Evolutionary conservation across 2,797 vertebrate species (phyloP), one percentile per base, ranked within the genome.

Genomic region (Peromyscus nudipes): DNA sequence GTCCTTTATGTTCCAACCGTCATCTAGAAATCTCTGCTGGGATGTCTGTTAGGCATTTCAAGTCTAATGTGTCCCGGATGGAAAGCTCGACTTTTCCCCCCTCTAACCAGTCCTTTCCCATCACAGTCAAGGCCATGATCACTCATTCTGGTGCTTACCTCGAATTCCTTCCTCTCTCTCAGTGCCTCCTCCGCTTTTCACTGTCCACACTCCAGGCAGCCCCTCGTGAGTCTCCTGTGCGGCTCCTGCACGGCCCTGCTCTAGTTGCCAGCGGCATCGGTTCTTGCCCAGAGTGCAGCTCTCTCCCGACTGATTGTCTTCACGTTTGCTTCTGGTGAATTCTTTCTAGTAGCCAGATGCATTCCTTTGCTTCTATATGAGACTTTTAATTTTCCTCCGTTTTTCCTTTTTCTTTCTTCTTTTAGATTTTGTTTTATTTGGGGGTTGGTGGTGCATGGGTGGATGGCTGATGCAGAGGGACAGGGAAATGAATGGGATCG

Each of bases 51-150:
- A 93, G 83, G 49, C 40, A 82, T 82, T 83, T 88, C 13, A 83
- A 40, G 92, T 73, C 62, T 87, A 46, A 34, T 9, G 40, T 31
- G 21, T 84, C 43, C 62, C 80, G 75, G 62, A 64, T 40, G 1
- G 29, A 81, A 64, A 62, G 27, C 40, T 81, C 90, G 37, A 85
- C 92, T 94, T 85, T 92, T 83, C 27, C 46, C 34, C 92, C 8
- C 49, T 90, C 34, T 9, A 40, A 0, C 77, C 64, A 77, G 19
- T 94, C 83, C 17, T 79, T 92, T 37, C 94, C 79, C 43, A 46
- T 89, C 84, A n/a, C 34, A 92, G 31, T 82, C 46, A 91, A 69
- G 37, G 52, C 55, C 46, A 77, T 9, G 17, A 4, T 82, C n/a
- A 60, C 57, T 16, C 52, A 65, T 46, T 34, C 52, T 64, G 3